A percentile compares a stretch with the other conserved stretches of the same genome.
Conservation (phyloP, 2,113 vertebrate species). For the Rhinichthys klamathensis region DNA sequence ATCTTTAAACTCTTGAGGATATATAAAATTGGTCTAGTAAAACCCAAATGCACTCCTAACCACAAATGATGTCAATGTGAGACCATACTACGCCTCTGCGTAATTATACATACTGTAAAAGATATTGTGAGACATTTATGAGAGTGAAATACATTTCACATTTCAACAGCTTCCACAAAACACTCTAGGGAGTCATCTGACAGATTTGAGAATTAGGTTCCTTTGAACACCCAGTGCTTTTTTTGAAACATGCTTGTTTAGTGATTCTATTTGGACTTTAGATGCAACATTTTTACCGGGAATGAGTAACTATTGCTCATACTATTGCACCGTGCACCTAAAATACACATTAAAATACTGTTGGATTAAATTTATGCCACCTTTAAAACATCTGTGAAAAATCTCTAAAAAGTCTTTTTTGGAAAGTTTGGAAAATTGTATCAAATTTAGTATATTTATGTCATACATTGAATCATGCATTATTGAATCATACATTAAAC, state of each 20-base stretch:
- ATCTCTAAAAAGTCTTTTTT: background rate
- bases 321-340: background rate
- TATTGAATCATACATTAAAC: background rate
- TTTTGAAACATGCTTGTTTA: constrained; percentile 45
- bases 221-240: constrained; percentile 62
- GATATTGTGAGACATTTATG: constrained; percentile 46
- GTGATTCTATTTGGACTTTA: constrained; percentile 52
- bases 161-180: constrained; percentile 1
- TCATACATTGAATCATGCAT: background rate
- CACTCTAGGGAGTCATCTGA: constrained; percentile 52
- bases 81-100: background rate
- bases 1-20: constrained; percentile 8
- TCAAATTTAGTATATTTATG: background rate
- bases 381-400: too few relatives aligned
- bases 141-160: background rate
- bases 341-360: background rate
- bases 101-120: constrained; percentile 48
- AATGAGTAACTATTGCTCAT: background rate
- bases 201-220: constrained; percentile 55
- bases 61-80: constrained; percentile 38
- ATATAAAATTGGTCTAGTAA: background rate
- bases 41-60: background rate
- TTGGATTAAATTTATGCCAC: background rate
- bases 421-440: too few relatives aligned
- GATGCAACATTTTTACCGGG: background rate